These are phyloP conservation scores for Tinea pellionella DNA, from an alignment of 2,888 invertebrate species.

Conservation along the genomic window DNA sequence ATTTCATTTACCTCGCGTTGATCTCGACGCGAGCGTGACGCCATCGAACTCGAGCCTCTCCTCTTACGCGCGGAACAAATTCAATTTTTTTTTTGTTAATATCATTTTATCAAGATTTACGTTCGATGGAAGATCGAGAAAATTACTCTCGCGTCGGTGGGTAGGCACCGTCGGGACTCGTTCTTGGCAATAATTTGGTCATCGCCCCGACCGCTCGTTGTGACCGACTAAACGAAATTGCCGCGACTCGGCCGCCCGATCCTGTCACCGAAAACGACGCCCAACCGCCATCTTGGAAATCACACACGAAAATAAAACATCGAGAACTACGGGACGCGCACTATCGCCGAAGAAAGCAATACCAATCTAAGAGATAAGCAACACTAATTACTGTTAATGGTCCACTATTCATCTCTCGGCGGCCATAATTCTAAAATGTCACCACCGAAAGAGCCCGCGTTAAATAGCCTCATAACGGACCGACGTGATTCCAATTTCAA, in stretches of 20 bases:
- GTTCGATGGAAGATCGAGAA: constrained; percentile 11
- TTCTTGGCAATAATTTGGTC: constrained; percentile 61
- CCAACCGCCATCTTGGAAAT: constrained; percentile 15
- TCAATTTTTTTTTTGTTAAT: constrained; percentile 24
- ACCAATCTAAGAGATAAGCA: constrained; percentile 42
- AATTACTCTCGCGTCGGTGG: constrained; percentile 23
- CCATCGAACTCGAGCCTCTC: not conserved
- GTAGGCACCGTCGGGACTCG: constrained; percentile 39
- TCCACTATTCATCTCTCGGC: constrained; percentile 36
- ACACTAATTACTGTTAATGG: constrained; percentile 42
- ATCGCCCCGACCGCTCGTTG: constrained; percentile 41
- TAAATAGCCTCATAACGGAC: constrained; percentile 37
- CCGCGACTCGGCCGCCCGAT: constrained; percentile 6
- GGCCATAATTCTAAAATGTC: constrained; percentile 30
- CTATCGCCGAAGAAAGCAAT: constrained; percentile 20
- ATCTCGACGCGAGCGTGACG: not conserved
- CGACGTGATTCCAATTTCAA: constrained; percentile 56
- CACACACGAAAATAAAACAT: constrained; percentile 6
- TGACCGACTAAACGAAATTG: constrained; percentile 21
- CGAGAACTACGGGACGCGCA: not conserved
- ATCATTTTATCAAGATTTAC: constrained; percentile 44
- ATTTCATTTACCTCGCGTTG: not conserved
- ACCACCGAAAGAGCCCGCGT: constrained; percentile 29
- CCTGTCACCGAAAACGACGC: constrained; percentile 16
- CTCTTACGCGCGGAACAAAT: constrained; percentile 3